Conservation (phyloP, 2,113 vertebrate species). For the Petroica traversi region DNA sequence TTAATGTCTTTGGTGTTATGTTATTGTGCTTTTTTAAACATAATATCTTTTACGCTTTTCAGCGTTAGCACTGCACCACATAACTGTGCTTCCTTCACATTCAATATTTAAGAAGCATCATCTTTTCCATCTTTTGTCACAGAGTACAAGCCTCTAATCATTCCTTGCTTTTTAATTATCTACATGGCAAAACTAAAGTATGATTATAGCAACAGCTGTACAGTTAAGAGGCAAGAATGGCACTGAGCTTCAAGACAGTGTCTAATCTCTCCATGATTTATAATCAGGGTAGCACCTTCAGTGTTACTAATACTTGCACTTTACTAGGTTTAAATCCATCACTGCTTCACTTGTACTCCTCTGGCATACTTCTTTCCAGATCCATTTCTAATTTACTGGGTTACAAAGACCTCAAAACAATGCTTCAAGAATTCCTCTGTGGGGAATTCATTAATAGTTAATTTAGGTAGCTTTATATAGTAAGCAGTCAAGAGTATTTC, state of each 20-base stretch:
- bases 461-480: background rate
- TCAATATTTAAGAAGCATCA: background rate
- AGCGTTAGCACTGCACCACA: background rate
- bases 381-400: background rate
- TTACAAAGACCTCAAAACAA: background rate
- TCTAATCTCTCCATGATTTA: background rate
- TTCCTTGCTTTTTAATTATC: background rate
- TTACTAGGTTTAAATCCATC: background rate
- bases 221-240: background rate
- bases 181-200: background rate
- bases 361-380: background rate
- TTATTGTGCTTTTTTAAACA: fast-evolving
- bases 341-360: background rate
- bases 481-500: background rate
- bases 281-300: background rate
- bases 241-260: background rate
- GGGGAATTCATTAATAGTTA: background rate
- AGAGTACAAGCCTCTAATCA: background rate
- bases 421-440: background rate
- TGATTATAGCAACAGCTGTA: background rate
- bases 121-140: background rate
- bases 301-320: background rate
- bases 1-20: background rate
- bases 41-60: background rate
- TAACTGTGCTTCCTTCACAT: background rate